Base-by-base conservation (phyloP, 2,888 invertebrate species). In the Nomada lathburiana region DNA sequence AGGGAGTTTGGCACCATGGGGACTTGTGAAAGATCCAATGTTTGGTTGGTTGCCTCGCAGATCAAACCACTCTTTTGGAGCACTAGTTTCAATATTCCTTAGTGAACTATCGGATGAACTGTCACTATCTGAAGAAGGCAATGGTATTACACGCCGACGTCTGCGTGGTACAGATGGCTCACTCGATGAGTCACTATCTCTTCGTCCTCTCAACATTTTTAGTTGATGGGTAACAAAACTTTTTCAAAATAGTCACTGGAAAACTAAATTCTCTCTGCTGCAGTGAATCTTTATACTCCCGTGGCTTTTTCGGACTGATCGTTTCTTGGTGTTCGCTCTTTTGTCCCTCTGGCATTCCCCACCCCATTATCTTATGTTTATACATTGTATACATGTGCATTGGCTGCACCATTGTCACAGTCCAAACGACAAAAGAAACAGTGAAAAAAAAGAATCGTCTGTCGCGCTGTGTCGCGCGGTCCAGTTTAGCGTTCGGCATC, bases 191-290 rank as follows among this genome's bases (percentile, higher is more conserved):
- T 23, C 23, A 23, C 23, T 23, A 23, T 23, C 23, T 23, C 23
- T 63, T 7, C 63, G 47, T 72, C 53, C 63, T 72, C 63, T 23
- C 23, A 23, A 23, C 23, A 23, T 23, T 23, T 23, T 23, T 23
- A 23, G 23, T 23, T 23, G 23, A 23, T 23, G 23, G 23, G 23
- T 23, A 23, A 23, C 23, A 1, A 72, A 53, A 53, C 63, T 63
- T 63, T 72, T 72, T 70, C 68, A 76, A 76, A 68, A 60, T 23
- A 47, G 23, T 23, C 23, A 23, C 23, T 80, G 50, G 70, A 75
- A 75, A 80, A 80, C 64, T 80, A 64, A 64, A 72, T 63, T 50
- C 72, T 72, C 72, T 72, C 74, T 74, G 72, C 63, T 42, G 63
- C 63, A 52, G 11, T 63, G 72, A 63, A 63, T 36, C 72, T 72